Percentiles rank a stretch among this genome's conserved stretches.
These are phyloP conservation scores for Premnoplex brunnescens DNA, from an alignment of 2,797 vertebrate species.

Conservation along the genomic window DNA sequence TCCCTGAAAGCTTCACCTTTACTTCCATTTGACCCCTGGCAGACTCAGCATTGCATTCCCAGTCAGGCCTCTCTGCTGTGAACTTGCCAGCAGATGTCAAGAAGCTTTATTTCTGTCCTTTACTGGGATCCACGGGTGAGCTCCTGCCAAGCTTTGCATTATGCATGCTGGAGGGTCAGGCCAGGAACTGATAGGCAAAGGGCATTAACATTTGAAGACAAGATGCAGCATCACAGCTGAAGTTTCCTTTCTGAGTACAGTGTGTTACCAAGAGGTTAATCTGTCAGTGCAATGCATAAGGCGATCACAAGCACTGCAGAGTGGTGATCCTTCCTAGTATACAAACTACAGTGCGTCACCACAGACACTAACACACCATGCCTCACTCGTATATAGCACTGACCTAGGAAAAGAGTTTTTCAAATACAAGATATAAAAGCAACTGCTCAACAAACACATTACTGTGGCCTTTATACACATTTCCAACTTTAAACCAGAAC, in stretches of 20 bases:
- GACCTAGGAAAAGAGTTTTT: not conserved
- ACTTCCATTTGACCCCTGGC: not conserved
- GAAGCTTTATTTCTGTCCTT: not conserved
- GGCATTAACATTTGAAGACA: not conserved
- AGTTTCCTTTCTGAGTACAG: not conserved
- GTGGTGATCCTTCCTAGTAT: not conserved
- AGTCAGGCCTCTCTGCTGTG: not conserved
- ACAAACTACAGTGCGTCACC: not conserved
- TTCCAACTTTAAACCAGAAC: not conserved
- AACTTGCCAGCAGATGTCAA: not conserved
- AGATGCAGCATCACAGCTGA: not conserved
- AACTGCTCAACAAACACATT: not conserved
- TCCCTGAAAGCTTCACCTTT: not conserved
- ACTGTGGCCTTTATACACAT: not conserved
- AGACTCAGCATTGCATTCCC: not conserved
- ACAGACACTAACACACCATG: not conserved
- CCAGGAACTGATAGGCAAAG: not conserved
- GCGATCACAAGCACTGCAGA: not conserved
- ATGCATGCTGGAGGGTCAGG: not conserved
- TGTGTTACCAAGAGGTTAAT: not conserved
- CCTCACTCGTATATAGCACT: not conserved
- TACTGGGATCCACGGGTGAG: not conserved
- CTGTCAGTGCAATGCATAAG: not conserved
- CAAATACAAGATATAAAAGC: not conserved
- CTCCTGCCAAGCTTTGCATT: not conserved